Conservation (phyloP, 2,113 vertebrate genomes). For the Alaudala cheleensis region DNA sequence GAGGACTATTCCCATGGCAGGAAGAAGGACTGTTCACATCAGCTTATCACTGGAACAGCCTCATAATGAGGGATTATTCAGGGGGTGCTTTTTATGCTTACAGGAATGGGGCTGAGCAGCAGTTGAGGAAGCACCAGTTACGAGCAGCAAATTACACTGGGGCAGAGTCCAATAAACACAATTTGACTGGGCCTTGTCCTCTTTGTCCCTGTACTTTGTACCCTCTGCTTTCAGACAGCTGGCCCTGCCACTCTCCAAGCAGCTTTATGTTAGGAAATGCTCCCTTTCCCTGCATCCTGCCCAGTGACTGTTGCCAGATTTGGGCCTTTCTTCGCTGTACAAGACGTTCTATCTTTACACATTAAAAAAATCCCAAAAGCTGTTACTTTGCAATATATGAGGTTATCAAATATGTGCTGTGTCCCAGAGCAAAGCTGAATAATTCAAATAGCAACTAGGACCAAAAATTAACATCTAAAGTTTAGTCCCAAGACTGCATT, state of each 20-base stretch:
- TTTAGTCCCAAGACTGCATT: neutral
- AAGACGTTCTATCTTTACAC: neutral
- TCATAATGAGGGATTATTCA: neutral
- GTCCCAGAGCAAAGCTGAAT: neutral
- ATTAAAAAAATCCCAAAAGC: neutral
- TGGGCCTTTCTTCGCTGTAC: neutral
- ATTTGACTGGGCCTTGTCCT: neutral
- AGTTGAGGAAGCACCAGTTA: neutral
- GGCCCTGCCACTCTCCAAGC: neutral
- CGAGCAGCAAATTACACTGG: neutral
- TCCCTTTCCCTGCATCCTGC: neutral
- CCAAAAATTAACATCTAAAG: neutral
- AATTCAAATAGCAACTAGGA: neutral
- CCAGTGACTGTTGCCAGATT: neutral
- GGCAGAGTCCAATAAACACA: constrained; percentile 2
- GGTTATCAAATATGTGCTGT: neutral
- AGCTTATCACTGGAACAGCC: neutral
- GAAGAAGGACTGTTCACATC: fast-evolving
- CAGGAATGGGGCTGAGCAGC: neutral
- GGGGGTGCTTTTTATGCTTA: neutral
- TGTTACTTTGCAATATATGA: neutral
- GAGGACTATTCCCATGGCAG: fast-evolving
- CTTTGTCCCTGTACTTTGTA: neutral
- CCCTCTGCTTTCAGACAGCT: neutral
- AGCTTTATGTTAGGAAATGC: neutral